Evolutionary conservation across 2,888 invertebrate species (phyloP), one percentile per base, ranked within the genome.

Genomic region (Clepsis dumicolana): DNA sequence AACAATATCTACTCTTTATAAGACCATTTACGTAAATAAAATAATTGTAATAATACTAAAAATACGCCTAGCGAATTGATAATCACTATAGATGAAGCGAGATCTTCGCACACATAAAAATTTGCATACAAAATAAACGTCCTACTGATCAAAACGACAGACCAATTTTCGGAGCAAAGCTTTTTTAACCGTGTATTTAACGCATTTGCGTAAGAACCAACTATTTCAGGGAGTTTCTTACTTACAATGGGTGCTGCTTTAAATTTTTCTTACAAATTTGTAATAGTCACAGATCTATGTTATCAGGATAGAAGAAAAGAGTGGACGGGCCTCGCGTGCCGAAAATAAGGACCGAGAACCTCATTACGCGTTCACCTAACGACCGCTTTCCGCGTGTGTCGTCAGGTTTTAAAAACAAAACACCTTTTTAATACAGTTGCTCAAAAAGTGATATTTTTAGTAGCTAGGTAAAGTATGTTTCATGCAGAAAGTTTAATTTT

Each of bases 131-230:
- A 35, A 25, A 27, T 32, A 41, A 59, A 52, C 52, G 50, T 57
- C 57, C 57, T 52, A 27, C 41, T 57, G 67, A 41, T 65, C 44
- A 53, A 65, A 41, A 50, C 52, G 29, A 52, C 27, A 66, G 77
- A 78, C 77, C 75, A 77, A 78, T 77, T 73, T 72, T 73, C 70
- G 71, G 67, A 72, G 57, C 60, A 66, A 72, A 69, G 70, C 72
- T 72, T 73, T 72, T 65, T 52, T 65, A 57, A 65, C 53, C 50
- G 59, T 65, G 62, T 57, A 53, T 16, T 41, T 57, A 41, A 59
- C 57, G 63, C 57, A 32, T 35, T n/a, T 41, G 56, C 63, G 63
- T 41, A 41, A 29, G 69, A 65, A 71, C 68, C 71, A 70, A 63
- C 29, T 14, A 8, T 57, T 12, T 52, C 67, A 63, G 41, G 63